A percentile compares a stretch with the other conserved stretches of the same genome.
Conservation (phyloP, 2,888 invertebrate genomes). For the Iphiclides podalirius region DNA sequence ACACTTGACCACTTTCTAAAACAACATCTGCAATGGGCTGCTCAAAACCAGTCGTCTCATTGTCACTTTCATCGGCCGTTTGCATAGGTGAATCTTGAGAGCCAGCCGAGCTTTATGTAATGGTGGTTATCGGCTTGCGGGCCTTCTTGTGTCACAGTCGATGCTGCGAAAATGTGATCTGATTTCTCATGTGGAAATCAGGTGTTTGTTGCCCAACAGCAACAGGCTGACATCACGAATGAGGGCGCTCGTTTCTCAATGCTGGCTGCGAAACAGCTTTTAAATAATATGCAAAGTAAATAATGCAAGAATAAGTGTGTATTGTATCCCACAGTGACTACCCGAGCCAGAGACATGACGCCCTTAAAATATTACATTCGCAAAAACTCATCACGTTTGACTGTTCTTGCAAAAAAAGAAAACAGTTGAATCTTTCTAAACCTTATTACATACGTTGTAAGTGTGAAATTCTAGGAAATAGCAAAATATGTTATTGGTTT, state of each 20-base stretch:
- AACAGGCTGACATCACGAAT: conserved; percentile 70
- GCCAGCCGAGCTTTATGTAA: conserved; percentile 41
- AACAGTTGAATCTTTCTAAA: no score
- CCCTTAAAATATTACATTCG: neutral
- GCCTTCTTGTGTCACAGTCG: conserved; percentile 35
- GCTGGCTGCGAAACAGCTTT: conserved; percentile 74
- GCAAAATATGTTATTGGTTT: no score
- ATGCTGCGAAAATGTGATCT: conserved; percentile 59
- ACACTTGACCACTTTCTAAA: conserved; percentile 61
- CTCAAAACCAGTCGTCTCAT: conserved; percentile 43
- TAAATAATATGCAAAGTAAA: no score
- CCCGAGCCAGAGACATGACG: conserved; percentile 20
- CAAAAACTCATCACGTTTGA: no score
- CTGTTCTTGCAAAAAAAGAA: no score
- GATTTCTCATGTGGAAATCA: conserved; percentile 70
- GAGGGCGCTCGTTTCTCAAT: conserved; percentile 75
- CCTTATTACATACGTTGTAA: no score
- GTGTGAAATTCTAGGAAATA: no score
- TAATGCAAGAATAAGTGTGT: conserved; percentile 66
- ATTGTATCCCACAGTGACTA: conserved; percentile 46
- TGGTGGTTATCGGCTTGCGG: conserved; percentile 30
- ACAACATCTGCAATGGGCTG: conserved; percentile 38
- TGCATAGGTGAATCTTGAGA: conserved; percentile 41
- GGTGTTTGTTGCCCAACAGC: conserved; percentile 70
- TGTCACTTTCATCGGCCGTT: conserved; percentile 56